Conservation (phyloP, 2,888 invertebrate genomes). For the Archaeoteleia sp. region DNA sequence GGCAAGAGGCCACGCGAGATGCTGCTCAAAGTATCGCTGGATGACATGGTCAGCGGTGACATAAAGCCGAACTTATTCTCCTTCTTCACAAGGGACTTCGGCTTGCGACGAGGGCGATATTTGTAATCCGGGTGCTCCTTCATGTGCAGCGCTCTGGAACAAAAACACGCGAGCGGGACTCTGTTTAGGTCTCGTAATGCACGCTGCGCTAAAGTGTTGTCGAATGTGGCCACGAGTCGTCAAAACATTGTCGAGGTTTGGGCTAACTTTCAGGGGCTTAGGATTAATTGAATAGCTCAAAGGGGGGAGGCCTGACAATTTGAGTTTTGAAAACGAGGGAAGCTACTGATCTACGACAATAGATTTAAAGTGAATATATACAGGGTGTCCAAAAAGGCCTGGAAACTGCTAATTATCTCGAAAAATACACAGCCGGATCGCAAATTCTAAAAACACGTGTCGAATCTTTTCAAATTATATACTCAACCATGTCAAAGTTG, state of each 20-base stretch:
- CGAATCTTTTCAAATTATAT: too few relatives aligned
- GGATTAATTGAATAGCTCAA: not conserved
- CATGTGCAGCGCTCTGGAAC: slow-evolving; percentile 90
- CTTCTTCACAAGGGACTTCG: slow-evolving; percentile 88
- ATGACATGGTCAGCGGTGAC: slow-evolving; percentile 73
- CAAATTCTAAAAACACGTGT: too few relatives aligned
- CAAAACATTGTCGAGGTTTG: not conserved
- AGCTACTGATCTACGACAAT: not conserved
- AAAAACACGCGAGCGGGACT: slow-evolving; percentile 47
- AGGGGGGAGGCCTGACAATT: not conserved
- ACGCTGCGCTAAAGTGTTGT: not conserved
- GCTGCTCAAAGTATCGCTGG: slow-evolving; percentile 70
- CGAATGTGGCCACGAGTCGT: not conserved
- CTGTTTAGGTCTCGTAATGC: not conserved
- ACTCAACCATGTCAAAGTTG: too few relatives aligned
- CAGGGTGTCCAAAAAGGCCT: too few relatives aligned
- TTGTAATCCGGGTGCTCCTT: slow-evolving; percentile 96
- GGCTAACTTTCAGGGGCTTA: not conserved
- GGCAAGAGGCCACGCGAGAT: slow-evolving; percentile 70
- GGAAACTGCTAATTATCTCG: too few relatives aligned
- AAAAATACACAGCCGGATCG: too few relatives aligned
- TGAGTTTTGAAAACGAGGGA: slow-evolving; percentile 1
- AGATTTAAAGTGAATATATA: not conserved
- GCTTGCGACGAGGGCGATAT: slow-evolving; percentile 90
- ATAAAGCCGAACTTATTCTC: slow-evolving; percentile 85